Conservation (phyloP, 2,113 vertebrate genomes). For the Oncorhynchus clarkii region DNA sequence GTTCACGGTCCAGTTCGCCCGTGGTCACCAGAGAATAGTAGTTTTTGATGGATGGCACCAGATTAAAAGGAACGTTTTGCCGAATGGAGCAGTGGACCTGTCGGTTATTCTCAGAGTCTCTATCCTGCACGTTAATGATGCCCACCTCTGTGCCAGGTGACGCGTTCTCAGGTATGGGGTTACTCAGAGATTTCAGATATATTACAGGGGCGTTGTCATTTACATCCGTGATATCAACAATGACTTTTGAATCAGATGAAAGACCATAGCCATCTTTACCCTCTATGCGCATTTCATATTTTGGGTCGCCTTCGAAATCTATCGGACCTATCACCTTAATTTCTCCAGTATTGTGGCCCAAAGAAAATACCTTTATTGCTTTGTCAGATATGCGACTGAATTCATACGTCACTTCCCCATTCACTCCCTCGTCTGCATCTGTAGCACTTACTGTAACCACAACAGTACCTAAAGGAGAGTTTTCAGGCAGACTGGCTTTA, state of each 20-base stretch:
- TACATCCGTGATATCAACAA: constrained; percentile 42
- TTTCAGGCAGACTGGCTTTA: constrained; percentile 42
- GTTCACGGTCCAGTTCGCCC: constrained; percentile 56
- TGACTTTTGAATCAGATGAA: constrained; percentile 16
- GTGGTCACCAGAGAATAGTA: constrained; percentile 61
- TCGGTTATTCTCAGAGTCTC: constrained; percentile 56
- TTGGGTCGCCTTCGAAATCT: constrained; percentile 28
- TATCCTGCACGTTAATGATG: constrained; percentile 61
- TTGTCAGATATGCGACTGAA: constrained; percentile 16
- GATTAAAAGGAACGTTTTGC: constrained; percentile 50
- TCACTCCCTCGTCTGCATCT: constrained; percentile 48
- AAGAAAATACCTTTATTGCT: constrained; percentile 6
- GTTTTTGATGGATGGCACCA: constrained; percentile 55
- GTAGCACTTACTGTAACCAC: constrained; percentile 65
- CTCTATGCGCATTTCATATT: constrained; percentile 36
- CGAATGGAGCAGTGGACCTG: constrained; percentile 55
- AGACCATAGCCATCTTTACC: constrained; percentile 36
- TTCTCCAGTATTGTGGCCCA: constrained; percentile 56
- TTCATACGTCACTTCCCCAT: constrained; percentile 26
- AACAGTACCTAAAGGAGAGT: constrained; percentile 21
- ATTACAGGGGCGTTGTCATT: constrained; percentile 65
- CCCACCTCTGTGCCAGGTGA: constrained; percentile 52
- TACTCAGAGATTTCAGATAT: constrained; percentile 32
- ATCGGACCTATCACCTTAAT: constrained; percentile 44
- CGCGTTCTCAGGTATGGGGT: constrained; percentile 19